phyloP scores from a whole-genome alignment of 2,797 vertebrate genomes.

The Scyliorhinus canicula region DNA sequence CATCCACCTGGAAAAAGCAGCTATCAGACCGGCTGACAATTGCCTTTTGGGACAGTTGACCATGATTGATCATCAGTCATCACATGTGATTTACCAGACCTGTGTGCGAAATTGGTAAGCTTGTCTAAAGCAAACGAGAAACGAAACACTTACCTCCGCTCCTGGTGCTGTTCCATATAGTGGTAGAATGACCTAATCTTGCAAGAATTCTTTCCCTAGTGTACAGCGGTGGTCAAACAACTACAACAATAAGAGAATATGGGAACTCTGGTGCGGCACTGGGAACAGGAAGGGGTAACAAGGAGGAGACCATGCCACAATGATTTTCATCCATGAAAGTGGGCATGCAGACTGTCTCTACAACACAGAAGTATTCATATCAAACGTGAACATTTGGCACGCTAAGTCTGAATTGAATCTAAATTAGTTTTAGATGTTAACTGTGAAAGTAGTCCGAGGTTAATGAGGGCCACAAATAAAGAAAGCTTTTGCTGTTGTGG shows the following conservation, averaged over 20 bases:
- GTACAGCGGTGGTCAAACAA: not conserved
- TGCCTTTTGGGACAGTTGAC: too few relatives aligned
- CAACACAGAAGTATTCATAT: not conserved
- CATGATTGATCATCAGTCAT: too few relatives aligned
- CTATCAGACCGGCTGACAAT: too few relatives aligned
- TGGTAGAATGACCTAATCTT: not conserved
- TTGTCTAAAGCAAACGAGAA: too few relatives aligned
- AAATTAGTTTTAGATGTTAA: constrained; percentile 24
- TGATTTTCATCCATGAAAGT: not conserved
- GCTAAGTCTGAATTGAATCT: not conserved
- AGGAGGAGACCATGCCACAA: not conserved
- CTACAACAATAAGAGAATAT: not conserved
- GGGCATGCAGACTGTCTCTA: not conserved
- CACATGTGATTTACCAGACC: too few relatives aligned
- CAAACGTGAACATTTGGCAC: not conserved
- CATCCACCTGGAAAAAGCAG: too few relatives aligned
- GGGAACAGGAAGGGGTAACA: not conserved
- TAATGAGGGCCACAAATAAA: not conserved
- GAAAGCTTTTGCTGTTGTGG: constrained; percentile 18
- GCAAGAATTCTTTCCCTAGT: not conserved
- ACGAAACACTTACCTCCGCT: not conserved
- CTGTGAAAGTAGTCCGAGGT: not conserved
- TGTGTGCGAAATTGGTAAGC: too few relatives aligned
- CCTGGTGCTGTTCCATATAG: not conserved
- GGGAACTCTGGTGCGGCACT: not conserved